Base-by-base conservation (phyloP, 2,888 invertebrate species). In the Axea sp. region DNA sequence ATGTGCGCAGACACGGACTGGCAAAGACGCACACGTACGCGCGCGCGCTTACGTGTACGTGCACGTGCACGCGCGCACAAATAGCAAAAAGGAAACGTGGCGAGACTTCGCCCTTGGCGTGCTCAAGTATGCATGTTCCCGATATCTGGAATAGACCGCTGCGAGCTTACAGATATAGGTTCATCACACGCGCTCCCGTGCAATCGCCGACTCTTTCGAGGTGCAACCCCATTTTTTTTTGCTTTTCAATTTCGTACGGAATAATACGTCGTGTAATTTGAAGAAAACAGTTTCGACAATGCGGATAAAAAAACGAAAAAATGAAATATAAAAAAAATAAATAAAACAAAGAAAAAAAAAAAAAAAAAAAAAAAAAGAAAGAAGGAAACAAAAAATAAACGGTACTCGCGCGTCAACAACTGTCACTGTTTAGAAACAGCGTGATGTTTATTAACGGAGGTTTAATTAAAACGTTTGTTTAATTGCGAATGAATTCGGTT, bases 71-170 rank as follows among this genome's bases (percentile, higher is more conserved):
- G 11, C 24, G 9, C 51, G 5, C 15, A 7, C 14, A 8, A 3
- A 9, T 35, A 28, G 17, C 26, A 8, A 15, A 45, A 37, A 69
- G 53, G 43, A 60, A 53, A 45, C 30, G 71, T 22, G 62, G 39
- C 43, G 60, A 60, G 59, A 53, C 41, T 55, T 59, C 33, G 65
- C 65, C 53, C 53, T 65, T 60, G 65, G 65, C 59, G 65, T 39
- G 35, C 53, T 59, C 49, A 22, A 59, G 35, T 43, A 43, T 64
- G 37, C 31, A 65, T 31, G 64, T 49, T 71, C 35, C 57, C 64
- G 57, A 71, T 72, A 72, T 57, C 71, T 57, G 37, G 62, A 57
- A 55, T 55, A 49, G 33, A 71, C 12, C 47, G 37, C 53, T 17
- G 41, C 57, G 37, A 41, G 57, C 49, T 55, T 9, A 11, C 53